phyloP scores from a whole-genome alignment of 2,888 invertebrate species.

The Osmoderma eremita region DNA sequence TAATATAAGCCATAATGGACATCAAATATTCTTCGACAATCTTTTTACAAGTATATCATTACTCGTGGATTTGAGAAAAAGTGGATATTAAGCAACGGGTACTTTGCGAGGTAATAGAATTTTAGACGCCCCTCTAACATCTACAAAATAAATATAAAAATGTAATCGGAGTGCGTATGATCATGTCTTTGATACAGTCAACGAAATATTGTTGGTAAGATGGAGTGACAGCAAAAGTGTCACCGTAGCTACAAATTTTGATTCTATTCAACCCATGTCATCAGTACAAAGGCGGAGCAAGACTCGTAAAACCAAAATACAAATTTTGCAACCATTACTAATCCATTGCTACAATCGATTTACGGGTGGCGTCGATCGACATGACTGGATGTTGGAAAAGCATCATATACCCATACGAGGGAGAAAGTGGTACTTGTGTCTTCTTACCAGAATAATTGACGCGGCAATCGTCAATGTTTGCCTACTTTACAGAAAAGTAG shows the following conservation, averaged over 20 bases:
- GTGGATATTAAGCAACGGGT: too few species aligned
- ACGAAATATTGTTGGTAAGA: too few species aligned
- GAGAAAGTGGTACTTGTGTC: slow-evolving; percentile 28
- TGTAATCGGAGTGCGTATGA: too few species aligned
- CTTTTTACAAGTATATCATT: too few species aligned
- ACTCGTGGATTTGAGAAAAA: too few species aligned
- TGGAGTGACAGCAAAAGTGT: too few species aligned
- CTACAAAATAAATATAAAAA: too few species aligned
- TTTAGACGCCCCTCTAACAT: too few species aligned
- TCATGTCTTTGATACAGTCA: too few species aligned
- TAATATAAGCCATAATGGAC: too few species aligned
- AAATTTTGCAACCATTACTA: slow-evolving; percentile 6
- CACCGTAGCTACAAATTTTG: not conserved
- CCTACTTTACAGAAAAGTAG: slow-evolving; percentile 43
- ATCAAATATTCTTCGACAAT: too few species aligned
- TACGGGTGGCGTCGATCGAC: slow-evolving; percentile 28
- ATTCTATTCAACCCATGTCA: not conserved
- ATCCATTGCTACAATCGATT: slow-evolving; percentile 14
- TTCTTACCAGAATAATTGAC: slow-evolving; percentile 40
- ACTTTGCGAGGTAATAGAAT: too few species aligned
- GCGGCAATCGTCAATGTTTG: slow-evolving; percentile 41
- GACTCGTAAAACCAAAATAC: not conserved
- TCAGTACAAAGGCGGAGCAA: not conserved
- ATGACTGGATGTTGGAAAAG: slow-evolving; percentile 29
- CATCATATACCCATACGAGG: slow-evolving; percentile 22